These are phyloP conservation scores for Ornithoptera priamus DNA, from an alignment of 2,888 invertebrate species.

Conservation along the genomic window DNA sequence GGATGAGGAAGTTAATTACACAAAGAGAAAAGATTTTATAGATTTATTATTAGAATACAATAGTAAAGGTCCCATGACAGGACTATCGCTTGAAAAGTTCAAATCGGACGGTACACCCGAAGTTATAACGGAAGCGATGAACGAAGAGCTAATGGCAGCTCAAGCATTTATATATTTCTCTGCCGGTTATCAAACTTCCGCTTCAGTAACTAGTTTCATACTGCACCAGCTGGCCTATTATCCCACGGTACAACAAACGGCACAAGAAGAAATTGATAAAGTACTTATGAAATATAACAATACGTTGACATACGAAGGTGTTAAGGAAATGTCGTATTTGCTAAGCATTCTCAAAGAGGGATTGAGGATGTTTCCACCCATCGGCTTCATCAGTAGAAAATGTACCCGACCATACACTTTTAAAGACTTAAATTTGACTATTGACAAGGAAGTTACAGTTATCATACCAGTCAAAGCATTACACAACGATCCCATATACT, in stretches of 20 bases:
- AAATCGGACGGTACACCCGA: conserved; percentile 35
- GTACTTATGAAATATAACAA: conserved; percentile 39
- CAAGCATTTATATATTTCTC: conserved; percentile 40
- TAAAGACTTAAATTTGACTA: conserved; percentile 39
- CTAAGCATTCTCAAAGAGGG: conserved; percentile 43
- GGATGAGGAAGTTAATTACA: conserved; percentile 39
- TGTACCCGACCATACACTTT: conserved; percentile 39
- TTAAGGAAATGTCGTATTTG: conserved; percentile 40
- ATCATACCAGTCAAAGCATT: conserved; percentile 43
- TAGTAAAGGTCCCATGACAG: conserved; percentile 38
- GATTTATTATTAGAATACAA: conserved; percentile 40
- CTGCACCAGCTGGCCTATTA: conserved; percentile 47
- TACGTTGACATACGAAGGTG: conserved; percentile 41
- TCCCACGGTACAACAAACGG: conserved; percentile 47
- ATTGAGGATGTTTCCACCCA: conserved; percentile 42
- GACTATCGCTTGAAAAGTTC: conserved; percentile 38
- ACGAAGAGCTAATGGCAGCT: conserved; percentile 35
- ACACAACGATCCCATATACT: conserved; percentile 43
- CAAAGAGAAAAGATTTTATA: conserved; percentile 41
- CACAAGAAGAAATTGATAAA: conserved; percentile 48
- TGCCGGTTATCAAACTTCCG: conserved; percentile 40
- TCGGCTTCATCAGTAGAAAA: conserved; percentile 36
- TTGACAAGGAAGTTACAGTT: conserved; percentile 42
- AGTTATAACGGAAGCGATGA: conserved; percentile 31
- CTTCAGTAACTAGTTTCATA: conserved; percentile 41